Evolutionary conservation across 2,113 vertebrate species (phyloP).

Genomic region (Asarcornis scutulata): DNA sequence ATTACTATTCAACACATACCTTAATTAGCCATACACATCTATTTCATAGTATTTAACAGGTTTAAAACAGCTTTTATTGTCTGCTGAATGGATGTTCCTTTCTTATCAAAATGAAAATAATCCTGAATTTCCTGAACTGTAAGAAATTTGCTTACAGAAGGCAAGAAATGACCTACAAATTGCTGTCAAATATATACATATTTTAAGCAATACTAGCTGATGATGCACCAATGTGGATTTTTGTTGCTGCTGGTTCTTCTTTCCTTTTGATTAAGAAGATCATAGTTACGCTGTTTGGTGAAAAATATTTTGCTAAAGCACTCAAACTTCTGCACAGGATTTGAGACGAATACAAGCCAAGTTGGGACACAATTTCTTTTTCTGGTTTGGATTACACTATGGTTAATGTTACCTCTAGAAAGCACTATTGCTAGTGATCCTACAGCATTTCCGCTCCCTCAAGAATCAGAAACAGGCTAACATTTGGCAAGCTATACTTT

Average conservation of each 20-base stretch:
- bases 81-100: conserved; percentile 40
- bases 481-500: not conserved
- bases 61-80: conserved; percentile 66
- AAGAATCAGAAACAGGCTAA: not conserved
- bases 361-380: not conserved
- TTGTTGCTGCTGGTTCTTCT: not conserved
- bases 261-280: not conserved
- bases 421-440: not conserved
- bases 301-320: not conserved
- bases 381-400: not conserved
- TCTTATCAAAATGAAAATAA: conserved; percentile 46
- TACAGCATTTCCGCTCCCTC: not conserved
- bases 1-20: conserved; percentile 85
- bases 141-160: conserved; percentile 23
- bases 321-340: not conserved
- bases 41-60: conserved; percentile 74
- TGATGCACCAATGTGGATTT: not conserved
- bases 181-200: not conserved
- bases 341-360: not conserved
- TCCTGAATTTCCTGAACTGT: conserved; percentile 15
- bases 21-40: conserved; percentile 82
- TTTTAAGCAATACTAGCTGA: not conserved
- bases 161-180: conserved; percentile 25
- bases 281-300: not conserved
- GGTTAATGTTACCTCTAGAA: not conserved